These are phyloP conservation scores for Hystrix cristata DNA, from an alignment of 2,113 vertebrate genomes.

Conservation along the genomic window DNA sequence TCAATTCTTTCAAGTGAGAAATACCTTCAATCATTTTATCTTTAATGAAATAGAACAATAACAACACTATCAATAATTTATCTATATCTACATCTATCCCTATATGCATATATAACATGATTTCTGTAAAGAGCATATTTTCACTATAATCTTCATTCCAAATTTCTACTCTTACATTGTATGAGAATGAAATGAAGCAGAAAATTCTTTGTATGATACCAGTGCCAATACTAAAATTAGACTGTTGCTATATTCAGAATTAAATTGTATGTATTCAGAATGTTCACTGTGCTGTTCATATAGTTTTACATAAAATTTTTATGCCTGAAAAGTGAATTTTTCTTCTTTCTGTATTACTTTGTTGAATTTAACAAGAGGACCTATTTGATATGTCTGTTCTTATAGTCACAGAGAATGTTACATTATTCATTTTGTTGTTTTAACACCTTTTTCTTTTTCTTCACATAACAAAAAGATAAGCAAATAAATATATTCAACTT, in stretches of 20 bases:
- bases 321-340: slow-evolving; percentile 3
- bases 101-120: neutral
- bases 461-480: slow-evolving; percentile 38
- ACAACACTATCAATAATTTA: neutral
- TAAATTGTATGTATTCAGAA: neutral
- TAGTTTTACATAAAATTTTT: neutral
- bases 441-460: slow-evolving; percentile 22
- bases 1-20: neutral
- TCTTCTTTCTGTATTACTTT: slow-evolving; percentile 52
- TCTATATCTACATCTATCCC: too few relatives aligned
- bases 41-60: neutral
- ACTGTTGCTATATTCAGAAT: slow-evolving; percentile 54
- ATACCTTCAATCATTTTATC: neutral
- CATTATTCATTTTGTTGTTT: slow-evolving; percentile 70
- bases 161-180: neutral
- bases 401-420: slow-evolving; percentile 49
- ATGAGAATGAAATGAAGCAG: neutral
- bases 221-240: neutral
- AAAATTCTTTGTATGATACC: neutral
- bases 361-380: slow-evolving; percentile 37
- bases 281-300: neutral
- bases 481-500: slow-evolving; percentile 50
- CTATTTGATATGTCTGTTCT: neutral
- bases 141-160: neutral
- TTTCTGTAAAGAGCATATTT: neutral